A percentile compares a stretch with the other conserved stretches of the same genome.
These are phyloP conservation scores for Autographa pulchrina DNA, from an alignment of 2,888 invertebrate genomes.

Conservation along the genomic window DNA sequence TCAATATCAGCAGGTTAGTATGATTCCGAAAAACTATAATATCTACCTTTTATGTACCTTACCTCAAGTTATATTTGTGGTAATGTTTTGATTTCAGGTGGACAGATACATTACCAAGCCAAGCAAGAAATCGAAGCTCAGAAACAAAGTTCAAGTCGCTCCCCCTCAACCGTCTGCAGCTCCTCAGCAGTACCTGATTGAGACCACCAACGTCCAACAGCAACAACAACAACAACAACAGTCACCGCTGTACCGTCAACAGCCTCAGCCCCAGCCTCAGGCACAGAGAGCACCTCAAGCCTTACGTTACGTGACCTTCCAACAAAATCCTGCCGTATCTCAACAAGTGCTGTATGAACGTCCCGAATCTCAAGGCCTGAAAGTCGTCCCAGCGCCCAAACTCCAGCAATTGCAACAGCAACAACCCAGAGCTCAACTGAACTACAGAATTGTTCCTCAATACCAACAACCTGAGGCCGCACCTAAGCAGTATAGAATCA, in stretches of 20 bases:
- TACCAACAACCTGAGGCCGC: conserved; percentile 81
- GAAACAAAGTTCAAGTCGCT: conserved; percentile 74
- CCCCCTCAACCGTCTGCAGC: conserved; percentile 75
- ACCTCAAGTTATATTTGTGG: neutral
- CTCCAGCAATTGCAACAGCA: conserved; percentile 67
- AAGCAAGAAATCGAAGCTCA: conserved; percentile 82
- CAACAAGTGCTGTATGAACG: conserved; percentile 74
- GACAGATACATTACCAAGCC: conserved; percentile 83
- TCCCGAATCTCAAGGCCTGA: conserved; percentile 83
- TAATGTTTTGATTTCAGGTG: conserved; percentile 71
- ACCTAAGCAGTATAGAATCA: conserved; percentile 81
- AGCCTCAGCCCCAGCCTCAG: conserved; percentile 73
- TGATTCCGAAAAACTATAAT: neutral
- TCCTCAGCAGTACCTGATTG: conserved; percentile 86
- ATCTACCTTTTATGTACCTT: neutral
- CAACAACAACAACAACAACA: conserved; percentile 76
- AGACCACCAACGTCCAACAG: conserved; percentile 85
- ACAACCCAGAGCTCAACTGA: conserved; percentile 67
- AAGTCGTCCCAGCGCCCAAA: conserved; percentile 85
- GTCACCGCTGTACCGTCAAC: conserved; percentile 66
- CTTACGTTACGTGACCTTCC: conserved; percentile 57
- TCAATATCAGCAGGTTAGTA: conserved; percentile 76
- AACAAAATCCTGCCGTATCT: conserved; percentile 75
- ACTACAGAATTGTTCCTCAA: conserved; percentile 78
- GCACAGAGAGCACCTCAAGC: conserved; percentile 69